A percentile compares a stretch with the other conserved stretches of the same genome.
Evolutionary conservation across 2,888 invertebrate species (phyloP).

Genomic region (Caenorhabditis parvicauda): DNA sequence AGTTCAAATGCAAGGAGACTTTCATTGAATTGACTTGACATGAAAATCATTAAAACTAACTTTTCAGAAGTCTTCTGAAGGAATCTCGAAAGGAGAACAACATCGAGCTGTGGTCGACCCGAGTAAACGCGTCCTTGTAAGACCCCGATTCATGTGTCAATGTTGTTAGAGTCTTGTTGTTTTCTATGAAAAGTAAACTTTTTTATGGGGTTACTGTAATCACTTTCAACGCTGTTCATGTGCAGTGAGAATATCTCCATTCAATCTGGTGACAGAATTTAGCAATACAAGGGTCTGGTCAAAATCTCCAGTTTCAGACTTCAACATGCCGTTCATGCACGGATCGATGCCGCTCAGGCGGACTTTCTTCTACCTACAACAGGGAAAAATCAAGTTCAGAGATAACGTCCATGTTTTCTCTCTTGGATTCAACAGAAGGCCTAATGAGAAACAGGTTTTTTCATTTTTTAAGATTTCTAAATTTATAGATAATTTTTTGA

Average conservation of each 20-base stretch:
- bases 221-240: neutral
- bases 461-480: neutral
- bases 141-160: too few relatives aligned
- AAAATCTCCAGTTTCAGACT: neutral
- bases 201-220: too few relatives aligned
- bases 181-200: too few relatives aligned
- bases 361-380: conserved; percentile 60
- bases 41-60: too few relatives aligned
- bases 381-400: conserved; percentile 57
- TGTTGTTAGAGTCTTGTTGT: too few relatives aligned
- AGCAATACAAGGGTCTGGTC: neutral
- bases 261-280: neutral
- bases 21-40: neutral
- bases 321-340: conserved; percentile 59
- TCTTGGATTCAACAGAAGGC: conserved; percentile 47
- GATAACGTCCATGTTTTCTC: conserved; percentile 57
- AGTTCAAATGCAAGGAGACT: neutral
- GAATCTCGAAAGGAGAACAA: conserved; percentile 39
- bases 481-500: neutral
- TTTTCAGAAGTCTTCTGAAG: conserved; percentile 23
- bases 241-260: neutral
- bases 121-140: too few relatives aligned
- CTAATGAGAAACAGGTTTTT: conserved; percentile 32
- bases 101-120: too few relatives aligned
- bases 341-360: conserved; percentile 62